phyloP scores from a whole-genome alignment of 2,113 vertebrate genomes.

The Corydoras maculifer region DNA sequence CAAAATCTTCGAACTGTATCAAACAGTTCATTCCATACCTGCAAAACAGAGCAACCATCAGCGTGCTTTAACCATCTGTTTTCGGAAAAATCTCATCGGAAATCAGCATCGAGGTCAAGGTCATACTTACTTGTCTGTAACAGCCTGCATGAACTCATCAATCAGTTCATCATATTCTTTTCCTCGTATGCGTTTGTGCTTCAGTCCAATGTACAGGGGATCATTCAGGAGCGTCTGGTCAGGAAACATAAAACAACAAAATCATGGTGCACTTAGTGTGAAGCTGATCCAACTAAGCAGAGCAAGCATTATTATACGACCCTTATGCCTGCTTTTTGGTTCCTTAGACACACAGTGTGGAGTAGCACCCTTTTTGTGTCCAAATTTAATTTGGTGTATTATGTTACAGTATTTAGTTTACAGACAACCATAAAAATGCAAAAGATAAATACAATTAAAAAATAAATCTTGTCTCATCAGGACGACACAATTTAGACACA shows the following conservation, averaged over 20 bases:
- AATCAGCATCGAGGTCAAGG: background rate
- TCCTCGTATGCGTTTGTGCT: constrained; percentile 85
- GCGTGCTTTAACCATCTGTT: background rate
- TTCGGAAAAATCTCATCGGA: background rate
- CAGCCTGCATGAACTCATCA: constrained; percentile 96
- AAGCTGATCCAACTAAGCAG: too few relatives aligned
- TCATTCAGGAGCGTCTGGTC: constrained; percentile 81
- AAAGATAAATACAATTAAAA: too few relatives aligned
- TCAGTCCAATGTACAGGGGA: constrained; percentile 93
- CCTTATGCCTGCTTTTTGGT: too few relatives aligned
- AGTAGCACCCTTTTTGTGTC: too few relatives aligned
- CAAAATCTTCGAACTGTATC: constrained; percentile 97
- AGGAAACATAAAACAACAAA: constrained; percentile 32
- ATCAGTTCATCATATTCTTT: constrained; percentile 88
- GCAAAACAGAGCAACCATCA: constrained; percentile 18
- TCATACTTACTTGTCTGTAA: constrained; percentile 82
- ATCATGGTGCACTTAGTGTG: too few relatives aligned
- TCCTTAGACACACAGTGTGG: too few relatives aligned
- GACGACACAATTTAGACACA: too few relatives aligned
- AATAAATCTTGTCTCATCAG: too few relatives aligned
- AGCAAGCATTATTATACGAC: too few relatives aligned
- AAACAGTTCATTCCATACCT: constrained; percentile 94
- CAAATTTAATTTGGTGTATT: too few relatives aligned
- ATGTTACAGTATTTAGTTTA: too few relatives aligned
- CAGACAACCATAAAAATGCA: too few relatives aligned